Evolutionary conservation across 2,113 vertebrate species (phyloP).

Genomic region (Anoplopoma fimbria): DNA sequence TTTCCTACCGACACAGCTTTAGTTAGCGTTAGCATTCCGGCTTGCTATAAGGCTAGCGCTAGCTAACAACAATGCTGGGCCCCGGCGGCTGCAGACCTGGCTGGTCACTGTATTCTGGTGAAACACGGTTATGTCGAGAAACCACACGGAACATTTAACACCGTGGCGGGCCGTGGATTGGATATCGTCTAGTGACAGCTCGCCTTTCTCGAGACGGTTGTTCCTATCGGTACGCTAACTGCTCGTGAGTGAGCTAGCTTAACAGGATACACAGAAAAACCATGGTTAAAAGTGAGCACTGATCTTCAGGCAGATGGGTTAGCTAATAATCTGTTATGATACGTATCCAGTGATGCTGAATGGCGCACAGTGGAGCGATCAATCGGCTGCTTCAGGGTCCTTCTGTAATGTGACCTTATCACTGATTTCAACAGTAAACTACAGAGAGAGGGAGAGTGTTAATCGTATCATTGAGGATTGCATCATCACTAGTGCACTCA

Average conservation of each 20-base stretch:
- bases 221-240: not conserved
- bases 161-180: not conserved
- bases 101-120: too few species aligned
- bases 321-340: not conserved
- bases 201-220: not conserved
- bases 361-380: not conserved
- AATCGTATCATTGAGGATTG: not conserved
- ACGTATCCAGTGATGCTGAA: not conserved
- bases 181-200: not conserved
- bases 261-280: not conserved
- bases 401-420: not conserved
- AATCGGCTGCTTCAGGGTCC: not conserved
- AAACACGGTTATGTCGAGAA: not conserved
- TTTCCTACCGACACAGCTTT: not conserved
- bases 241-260: not conserved
- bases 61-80: conserved; percentile 25
- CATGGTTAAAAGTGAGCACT: too few species aligned
- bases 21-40: conserved; percentile 11
- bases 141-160: rapidly evolving
- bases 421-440: not conserved
- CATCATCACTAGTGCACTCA: not conserved
- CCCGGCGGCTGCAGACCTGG: not conserved
- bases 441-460: not conserved
- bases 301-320: not conserved
- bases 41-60: not conserved